phyloP scores from a whole-genome alignment of 1,140 invertebrate species.

The Artemia franciscana region DNA sequence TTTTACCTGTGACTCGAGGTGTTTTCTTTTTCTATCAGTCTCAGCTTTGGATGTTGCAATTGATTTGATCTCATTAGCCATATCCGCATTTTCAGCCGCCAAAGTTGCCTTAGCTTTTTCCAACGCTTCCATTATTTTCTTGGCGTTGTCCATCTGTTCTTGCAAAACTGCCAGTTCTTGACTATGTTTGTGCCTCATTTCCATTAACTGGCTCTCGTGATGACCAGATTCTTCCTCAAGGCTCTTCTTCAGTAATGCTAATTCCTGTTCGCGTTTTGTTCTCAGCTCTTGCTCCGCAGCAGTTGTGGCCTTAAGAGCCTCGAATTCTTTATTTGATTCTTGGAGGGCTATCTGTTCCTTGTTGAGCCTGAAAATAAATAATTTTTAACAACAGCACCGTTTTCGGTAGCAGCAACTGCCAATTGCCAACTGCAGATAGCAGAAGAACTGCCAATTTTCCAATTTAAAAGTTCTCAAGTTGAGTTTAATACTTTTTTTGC shows the following conservation, averaged over 20 bases:
- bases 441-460: no score
- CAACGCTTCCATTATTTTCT: slow-evolving; percentile 52
- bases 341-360: slow-evolving; percentile 80
- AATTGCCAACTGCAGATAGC: no score
- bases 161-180: slow-evolving; percentile 60
- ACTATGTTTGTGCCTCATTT: slow-evolving; percentile 73
- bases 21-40: slow-evolving; percentile 74
- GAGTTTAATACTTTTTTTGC: no score
- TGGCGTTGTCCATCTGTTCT: slow-evolving; percentile 73
- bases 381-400: no score
- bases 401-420: no score
- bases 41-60: slow-evolving; percentile 59
- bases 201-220: slow-evolving; percentile 55
- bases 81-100: slow-evolving; percentile 79
- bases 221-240: slow-evolving; percentile 62
- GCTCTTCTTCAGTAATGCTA: slow-evolving; percentile 69
- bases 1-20: slow-evolving; percentile 45
- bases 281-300: slow-evolving; percentile 78
- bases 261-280: slow-evolving; percentile 80
- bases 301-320: slow-evolving; percentile 85
- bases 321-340: slow-evolving; percentile 86
- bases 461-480: no score
- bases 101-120: slow-evolving; percentile 70
- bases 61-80: slow-evolving; percentile 68
- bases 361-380: slow-evolving; percentile 27